phyloP scores from a whole-genome alignment of 2,113 vertebrate species.

The Malurus elegans region DNA sequence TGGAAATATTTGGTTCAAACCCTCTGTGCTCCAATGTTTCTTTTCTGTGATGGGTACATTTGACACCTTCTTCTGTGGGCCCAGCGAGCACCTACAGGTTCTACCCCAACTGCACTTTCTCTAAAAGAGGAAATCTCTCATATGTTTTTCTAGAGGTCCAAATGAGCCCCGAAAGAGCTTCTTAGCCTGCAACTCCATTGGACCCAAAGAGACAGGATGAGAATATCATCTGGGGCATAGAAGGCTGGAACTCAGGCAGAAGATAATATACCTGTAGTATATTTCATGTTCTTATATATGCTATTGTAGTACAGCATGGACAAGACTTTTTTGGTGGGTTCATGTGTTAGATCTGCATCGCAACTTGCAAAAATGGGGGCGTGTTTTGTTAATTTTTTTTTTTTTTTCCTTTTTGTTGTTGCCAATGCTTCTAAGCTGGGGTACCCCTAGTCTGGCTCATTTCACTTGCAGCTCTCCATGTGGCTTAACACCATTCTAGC shows the following conservation, averaged over 20 bases:
- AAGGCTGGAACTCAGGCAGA: neutral
- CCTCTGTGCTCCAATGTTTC: neutral
- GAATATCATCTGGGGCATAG: neutral
- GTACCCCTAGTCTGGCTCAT: neutral
- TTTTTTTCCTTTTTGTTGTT: neutral
- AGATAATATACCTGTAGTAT: neutral
- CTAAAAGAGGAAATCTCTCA: neutral
- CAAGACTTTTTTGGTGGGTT: neutral
- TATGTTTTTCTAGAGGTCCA: neutral
- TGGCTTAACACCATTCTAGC: neutral
- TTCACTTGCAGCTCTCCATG: neutral
- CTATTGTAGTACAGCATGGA: neutral
- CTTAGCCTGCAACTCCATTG: neutral
- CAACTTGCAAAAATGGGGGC: neutral
- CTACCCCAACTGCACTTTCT: neutral
- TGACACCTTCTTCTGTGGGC: neutral
- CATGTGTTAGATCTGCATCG: neutral
- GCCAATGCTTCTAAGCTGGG: neutral
- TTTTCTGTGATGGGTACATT: neutral
- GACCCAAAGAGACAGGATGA: neutral
- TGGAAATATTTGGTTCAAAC: neutral
- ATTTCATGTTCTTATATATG: neutral
- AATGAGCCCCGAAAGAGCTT: neutral
- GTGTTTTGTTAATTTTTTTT: fast-evolving
- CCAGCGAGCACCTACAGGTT: neutral